A percentile compares a stretch with the other conserved stretches of the same genome.
Conservation (phyloP, 2,113 vertebrate species). For the Syngnathus typhle region DNA sequence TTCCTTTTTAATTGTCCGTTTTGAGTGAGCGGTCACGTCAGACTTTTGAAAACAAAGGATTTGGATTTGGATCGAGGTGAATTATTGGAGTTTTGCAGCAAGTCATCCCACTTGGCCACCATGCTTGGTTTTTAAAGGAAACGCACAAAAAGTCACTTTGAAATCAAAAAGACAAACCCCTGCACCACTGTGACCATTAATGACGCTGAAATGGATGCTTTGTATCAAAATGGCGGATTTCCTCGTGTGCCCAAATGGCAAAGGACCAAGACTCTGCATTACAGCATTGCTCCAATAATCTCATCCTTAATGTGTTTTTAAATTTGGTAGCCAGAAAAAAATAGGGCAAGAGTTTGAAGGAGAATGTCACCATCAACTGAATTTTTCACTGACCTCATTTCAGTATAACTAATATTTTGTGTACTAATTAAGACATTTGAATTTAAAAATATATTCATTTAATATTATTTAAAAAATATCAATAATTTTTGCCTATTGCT, state of each 20-base stretch:
- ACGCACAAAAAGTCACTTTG: neutral
- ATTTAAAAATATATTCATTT: too few relatives aligned
- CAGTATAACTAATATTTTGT: too few relatives aligned
- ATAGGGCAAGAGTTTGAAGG: too few relatives aligned
- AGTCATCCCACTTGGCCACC: neutral
- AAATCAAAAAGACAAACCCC: neutral
- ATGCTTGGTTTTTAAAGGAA: neutral
- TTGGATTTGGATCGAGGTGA: neutral
- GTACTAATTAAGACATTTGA: too few relatives aligned
- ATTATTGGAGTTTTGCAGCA: neutral
- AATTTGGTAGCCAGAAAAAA: too few relatives aligned
- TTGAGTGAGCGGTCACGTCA: neutral
- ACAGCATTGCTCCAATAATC: too few relatives aligned
- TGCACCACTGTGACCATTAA: neutral
- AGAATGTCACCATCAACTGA: too few relatives aligned
- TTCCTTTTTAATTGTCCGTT: neutral
- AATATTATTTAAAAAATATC: too few relatives aligned
- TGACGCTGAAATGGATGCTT: neutral
- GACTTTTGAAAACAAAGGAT: neutral
- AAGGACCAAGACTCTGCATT: neutral
- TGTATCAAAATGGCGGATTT: neutral
- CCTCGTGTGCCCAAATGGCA: neutral
- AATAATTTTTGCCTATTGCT: too few relatives aligned
- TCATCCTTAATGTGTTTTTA: too few relatives aligned
- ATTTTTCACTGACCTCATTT: too few relatives aligned